phyloP scores from a whole-genome alignment of 2,888 invertebrate genomes.

The Eudasyphora cyanicolor region DNA sequence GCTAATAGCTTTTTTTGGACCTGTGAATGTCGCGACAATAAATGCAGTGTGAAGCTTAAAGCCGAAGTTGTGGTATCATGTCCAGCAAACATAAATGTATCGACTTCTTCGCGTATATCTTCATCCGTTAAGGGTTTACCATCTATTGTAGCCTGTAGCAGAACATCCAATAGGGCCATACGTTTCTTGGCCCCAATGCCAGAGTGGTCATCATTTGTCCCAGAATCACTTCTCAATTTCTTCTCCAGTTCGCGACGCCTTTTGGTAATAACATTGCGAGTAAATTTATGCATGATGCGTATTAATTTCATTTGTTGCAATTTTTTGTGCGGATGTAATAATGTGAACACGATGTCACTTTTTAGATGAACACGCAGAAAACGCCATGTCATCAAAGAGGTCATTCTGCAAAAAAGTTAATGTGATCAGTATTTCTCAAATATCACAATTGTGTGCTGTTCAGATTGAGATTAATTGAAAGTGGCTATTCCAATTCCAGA shows the following conservation, averaged over 20 bases:
- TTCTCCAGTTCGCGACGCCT: conserved; percentile 69
- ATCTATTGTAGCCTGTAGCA: conserved; percentile 82
- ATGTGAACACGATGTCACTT: conserved; percentile 70
- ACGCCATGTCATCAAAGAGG: conserved; percentile 70
- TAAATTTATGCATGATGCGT: conserved; percentile 74
- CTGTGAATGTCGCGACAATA: conserved; percentile 72
- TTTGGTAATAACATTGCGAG: conserved; percentile 73
- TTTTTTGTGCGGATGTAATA: conserved; percentile 70
- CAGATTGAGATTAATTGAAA: too few species aligned
- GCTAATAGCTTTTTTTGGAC: conserved; percentile 72
- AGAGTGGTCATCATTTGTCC: conserved; percentile 25
- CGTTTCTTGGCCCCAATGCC: conserved; percentile 82
- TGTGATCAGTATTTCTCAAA: too few species aligned
- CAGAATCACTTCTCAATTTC: not conserved
- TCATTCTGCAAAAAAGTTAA: conserved; percentile 71
- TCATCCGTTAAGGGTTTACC: conserved; percentile 82
- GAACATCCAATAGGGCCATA: conserved; percentile 84
- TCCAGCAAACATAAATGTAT: conserved; percentile 82
- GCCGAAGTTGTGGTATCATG: conserved; percentile 78
- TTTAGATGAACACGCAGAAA: conserved; percentile 72
- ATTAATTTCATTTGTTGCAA: conserved; percentile 70
- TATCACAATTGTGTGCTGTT: too few species aligned
- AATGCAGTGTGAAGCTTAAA: conserved; percentile 72
- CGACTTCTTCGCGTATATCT: conserved; percentile 85
- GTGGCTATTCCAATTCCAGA: too few species aligned